Conservation (phyloP, 1,140 invertebrate genomes). For the Lysiphlebus fabarum region DNA sequence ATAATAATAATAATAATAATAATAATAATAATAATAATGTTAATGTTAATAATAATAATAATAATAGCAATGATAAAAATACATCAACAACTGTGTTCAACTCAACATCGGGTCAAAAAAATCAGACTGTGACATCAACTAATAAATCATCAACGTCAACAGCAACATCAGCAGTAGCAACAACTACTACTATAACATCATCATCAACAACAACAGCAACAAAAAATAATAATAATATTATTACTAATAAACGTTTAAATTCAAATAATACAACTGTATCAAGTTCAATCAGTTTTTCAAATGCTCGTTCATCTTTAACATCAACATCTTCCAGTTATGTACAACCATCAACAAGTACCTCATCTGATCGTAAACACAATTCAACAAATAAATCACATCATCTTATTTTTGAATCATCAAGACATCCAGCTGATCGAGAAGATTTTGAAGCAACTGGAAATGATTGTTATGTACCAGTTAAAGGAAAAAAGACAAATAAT, state of each 20-base stretch:
- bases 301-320: slow-evolving; percentile 18
- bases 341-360: slow-evolving; percentile 25
- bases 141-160: slow-evolving; percentile 36
- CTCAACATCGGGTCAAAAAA: slow-evolving; percentile 27
- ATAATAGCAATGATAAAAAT: slow-evolving; percentile 38
- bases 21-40: no score
- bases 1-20: no score
- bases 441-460: slow-evolving; percentile 69
- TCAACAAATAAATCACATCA: slow-evolving; percentile 32
- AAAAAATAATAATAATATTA: slow-evolving; percentile 8
- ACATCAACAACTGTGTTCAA: slow-evolving; percentile 37
- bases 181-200: background rate
- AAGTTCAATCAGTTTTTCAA: slow-evolving; percentile 21
- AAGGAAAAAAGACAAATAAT: slow-evolving; percentile 55
- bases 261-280: slow-evolving; percentile 27
- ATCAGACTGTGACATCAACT: slow-evolving; percentile 32
- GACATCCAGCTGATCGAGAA: slow-evolving; percentile 65
- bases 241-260: slow-evolving; percentile 30
- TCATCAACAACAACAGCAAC: background rate
- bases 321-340: slow-evolving; percentile 20
- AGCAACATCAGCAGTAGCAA: slow-evolving; percentile 26
- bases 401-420: slow-evolving; percentile 59
- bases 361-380: slow-evolving; percentile 51
- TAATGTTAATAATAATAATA: no score
- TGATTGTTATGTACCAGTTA: slow-evolving; percentile 57